phyloP scores from a whole-genome alignment of 2,888 invertebrate genomes.

The Bibio marci region DNA sequence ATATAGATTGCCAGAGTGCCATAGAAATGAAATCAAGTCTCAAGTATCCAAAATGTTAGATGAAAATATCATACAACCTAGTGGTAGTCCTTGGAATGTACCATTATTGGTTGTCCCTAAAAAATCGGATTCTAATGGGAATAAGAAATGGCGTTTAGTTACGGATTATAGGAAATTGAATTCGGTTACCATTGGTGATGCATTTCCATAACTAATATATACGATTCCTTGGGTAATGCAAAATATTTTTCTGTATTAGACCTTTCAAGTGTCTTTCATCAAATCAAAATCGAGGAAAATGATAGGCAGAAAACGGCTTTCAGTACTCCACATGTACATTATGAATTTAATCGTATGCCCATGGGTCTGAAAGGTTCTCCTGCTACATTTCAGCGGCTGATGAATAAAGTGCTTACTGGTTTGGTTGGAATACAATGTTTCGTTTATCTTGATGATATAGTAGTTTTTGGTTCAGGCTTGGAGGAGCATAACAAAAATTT shows the following conservation, averaged over 20 bases:
- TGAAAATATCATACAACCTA: background rate
- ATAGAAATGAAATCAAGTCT: background rate
- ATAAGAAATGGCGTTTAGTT: slow-evolving; percentile 14
- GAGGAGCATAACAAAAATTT: too few relatives aligned
- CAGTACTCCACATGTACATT: slow-evolving; percentile 12
- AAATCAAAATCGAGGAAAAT: slow-evolving; percentile 11
- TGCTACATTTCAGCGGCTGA: slow-evolving; percentile 17
- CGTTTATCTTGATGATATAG: slow-evolving; percentile 11
- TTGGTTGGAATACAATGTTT: slow-evolving; percentile 11
- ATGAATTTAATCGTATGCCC: slow-evolving; percentile 13
- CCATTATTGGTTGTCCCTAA: slow-evolving; percentile 14
- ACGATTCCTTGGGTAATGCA: slow-evolving; percentile 7
- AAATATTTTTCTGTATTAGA: slow-evolving; percentile 15
- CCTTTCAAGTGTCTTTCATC: slow-evolving; percentile 14
- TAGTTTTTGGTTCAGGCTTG: slow-evolving; percentile 5
- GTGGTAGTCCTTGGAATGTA: slow-evolving; percentile 8
- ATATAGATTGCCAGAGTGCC: slow-evolving; percentile 1
- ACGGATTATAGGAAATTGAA: slow-evolving; percentile 12
- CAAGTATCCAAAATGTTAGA: slow-evolving; percentile 2
- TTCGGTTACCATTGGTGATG: slow-evolving; percentile 10
- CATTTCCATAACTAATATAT: slow-evolving; percentile 13
- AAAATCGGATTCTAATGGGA: slow-evolving; percentile 11
- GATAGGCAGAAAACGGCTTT: slow-evolving; percentile 14
- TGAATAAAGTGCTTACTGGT: slow-evolving; percentile 16
- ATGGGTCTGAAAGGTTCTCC: slow-evolving; percentile 19